phyloP scores from a whole-genome alignment of 1,140 invertebrate genomes.

The Holcopasites calliopsidis region DNA sequence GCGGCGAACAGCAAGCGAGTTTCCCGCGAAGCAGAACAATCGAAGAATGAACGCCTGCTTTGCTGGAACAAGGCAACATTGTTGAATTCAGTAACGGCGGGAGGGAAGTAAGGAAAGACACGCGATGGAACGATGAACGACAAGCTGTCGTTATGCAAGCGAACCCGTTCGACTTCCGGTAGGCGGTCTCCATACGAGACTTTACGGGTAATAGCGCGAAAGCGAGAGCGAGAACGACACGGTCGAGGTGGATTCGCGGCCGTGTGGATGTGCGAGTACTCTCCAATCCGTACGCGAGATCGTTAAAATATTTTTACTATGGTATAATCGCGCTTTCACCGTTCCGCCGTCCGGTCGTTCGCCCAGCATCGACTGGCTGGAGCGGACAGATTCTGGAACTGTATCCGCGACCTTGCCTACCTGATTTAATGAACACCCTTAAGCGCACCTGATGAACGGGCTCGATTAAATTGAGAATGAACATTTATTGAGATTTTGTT shows the following conservation, averaged over 20 bases:
- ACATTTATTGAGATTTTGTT: too few species aligned
- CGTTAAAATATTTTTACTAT: slow-evolving; percentile 76
- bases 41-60: neutral
- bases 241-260: slow-evolving; percentile 69
- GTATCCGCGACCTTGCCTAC: slow-evolving; percentile 15
- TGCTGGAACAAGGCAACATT: neutral
- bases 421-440: neutral
- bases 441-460: too few species aligned
- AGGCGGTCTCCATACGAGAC: slow-evolving; percentile 60
- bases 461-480: too few species aligned
- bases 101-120: slow-evolving; percentile 9
- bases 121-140: slow-evolving; percentile 29
- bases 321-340: slow-evolving; percentile 76
- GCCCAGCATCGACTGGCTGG: slow-evolving; percentile 38
- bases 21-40: neutral
- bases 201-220: slow-evolving; percentile 72
- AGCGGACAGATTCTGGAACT: neutral
- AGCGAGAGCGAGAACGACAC: slow-evolving; percentile 70
- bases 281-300: slow-evolving; percentile 57
- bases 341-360: slow-evolving; percentile 64
- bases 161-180: slow-evolving; percentile 62
- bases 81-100: too few species aligned
- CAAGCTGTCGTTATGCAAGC: slow-evolving; percentile 46
- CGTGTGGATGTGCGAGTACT: slow-evolving; percentile 47
- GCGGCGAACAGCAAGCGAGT: neutral